Conservation (phyloP, 2,888 invertebrate species). For the Trachelus iudaicus region DNA sequence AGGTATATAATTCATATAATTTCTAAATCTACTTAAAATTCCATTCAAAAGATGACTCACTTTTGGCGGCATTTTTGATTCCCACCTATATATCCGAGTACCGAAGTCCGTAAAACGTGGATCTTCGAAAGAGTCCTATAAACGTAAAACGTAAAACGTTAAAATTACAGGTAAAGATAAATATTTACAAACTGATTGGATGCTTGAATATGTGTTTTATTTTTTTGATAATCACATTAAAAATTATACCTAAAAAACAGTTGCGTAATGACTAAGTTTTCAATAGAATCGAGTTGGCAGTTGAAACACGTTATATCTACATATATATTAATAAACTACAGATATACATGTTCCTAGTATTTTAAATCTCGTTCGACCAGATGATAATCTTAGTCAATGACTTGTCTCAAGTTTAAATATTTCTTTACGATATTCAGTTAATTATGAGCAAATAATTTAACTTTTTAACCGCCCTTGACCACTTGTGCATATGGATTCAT, state of each 20-base stretch:
- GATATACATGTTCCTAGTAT: not conserved
- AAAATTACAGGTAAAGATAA: not conserved
- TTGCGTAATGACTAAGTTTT: not conserved
- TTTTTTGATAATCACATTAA: not conserved
- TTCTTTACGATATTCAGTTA: not conserved
- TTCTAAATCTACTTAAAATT: not conserved
- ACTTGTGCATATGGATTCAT: not conserved
- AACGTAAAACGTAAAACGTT: not conserved
- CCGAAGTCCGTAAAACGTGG: not conserved
- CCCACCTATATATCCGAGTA: not conserved
- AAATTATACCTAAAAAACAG: not conserved
- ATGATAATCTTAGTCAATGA: not conserved
- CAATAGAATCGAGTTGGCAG: not conserved
- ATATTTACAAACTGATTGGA: not conserved
- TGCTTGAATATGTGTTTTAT: not conserved
- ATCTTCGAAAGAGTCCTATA: not conserved
- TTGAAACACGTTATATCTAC: not conserved
- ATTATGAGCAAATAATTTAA: not conserved
- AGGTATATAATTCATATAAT: not conserved
- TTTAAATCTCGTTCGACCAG: not conserved
- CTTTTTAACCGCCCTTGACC: not conserved
- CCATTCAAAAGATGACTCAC: not conserved
- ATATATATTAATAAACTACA: not conserved
- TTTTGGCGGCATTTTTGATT: not conserved
- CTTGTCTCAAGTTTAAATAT: not conserved